A percentile compares a stretch with the other conserved stretches of the same genome.
phyloP scores from a whole-genome alignment of 2,888 invertebrate species.

The Macrophya alboannulata region DNA sequence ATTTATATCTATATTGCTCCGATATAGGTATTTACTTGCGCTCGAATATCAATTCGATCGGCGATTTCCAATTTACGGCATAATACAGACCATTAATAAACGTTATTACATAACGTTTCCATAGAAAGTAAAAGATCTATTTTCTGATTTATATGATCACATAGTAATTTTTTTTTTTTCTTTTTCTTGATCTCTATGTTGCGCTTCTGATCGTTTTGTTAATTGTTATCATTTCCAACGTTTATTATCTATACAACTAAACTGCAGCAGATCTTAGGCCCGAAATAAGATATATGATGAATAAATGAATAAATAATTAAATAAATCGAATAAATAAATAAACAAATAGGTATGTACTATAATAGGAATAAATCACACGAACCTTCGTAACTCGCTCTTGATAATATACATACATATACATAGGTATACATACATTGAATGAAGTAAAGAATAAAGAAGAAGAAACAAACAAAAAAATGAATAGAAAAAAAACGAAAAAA shows the following conservation, averaged over 20 bases:
- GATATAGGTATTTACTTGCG: no score
- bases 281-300: not conserved
- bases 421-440: not conserved
- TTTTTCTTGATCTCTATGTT: not conserved
- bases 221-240: not conserved
- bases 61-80: no score
- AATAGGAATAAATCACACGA: constrained; percentile 4
- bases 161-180: not conserved
- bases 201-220: not conserved
- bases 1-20: no score
- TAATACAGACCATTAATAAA: no score
- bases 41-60: no score
- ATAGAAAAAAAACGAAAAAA: not conserved
- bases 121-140: no score
- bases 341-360: not conserved
- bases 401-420: not conserved
- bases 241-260: not conserved
- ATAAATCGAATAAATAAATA: not conserved
- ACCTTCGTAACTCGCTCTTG: not conserved
- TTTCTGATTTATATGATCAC: no score
- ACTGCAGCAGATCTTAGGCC: not conserved
- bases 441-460: not conserved
- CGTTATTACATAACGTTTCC: no score
- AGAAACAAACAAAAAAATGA: not conserved
- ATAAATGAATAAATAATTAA: not conserved